phyloP scores from a whole-genome alignment of 2,797 vertebrate species.

The Lepus townsendii region DNA sequence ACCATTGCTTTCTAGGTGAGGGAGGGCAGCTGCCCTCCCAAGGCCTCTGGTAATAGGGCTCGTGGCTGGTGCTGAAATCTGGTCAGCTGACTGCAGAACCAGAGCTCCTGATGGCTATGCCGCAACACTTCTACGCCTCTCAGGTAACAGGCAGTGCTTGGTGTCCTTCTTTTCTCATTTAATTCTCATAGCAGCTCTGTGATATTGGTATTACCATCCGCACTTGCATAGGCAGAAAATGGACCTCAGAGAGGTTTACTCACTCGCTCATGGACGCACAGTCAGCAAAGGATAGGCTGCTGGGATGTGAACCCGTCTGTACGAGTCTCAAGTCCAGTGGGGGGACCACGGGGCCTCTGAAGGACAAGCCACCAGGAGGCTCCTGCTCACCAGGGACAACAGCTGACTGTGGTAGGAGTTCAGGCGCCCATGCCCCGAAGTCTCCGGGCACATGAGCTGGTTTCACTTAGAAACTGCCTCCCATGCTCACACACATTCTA shows the following conservation, averaged over 20 bases:
- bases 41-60: neutral
- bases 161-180: neutral
- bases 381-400: neutral
- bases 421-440: neutral
- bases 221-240: neutral
- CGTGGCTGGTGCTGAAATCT: neutral
- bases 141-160: neutral
- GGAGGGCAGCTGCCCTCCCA: neutral
- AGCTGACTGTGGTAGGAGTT: neutral
- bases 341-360: neutral
- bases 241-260: neutral
- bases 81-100: neutral
- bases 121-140: neutral
- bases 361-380: neutral
- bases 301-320: neutral
- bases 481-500: neutral
- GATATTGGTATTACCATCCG: neutral
- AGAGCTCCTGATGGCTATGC: neutral
- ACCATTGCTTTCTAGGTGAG: neutral
- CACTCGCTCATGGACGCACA: neutral
- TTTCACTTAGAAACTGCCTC: slow-evolving; percentile 8
- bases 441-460: neutral
- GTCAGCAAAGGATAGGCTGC: neutral
- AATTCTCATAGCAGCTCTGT: neutral
- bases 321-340: neutral